phyloP scores from a whole-genome alignment of 2,797 vertebrate genomes.

The Gorsachius magnificus region DNA sequence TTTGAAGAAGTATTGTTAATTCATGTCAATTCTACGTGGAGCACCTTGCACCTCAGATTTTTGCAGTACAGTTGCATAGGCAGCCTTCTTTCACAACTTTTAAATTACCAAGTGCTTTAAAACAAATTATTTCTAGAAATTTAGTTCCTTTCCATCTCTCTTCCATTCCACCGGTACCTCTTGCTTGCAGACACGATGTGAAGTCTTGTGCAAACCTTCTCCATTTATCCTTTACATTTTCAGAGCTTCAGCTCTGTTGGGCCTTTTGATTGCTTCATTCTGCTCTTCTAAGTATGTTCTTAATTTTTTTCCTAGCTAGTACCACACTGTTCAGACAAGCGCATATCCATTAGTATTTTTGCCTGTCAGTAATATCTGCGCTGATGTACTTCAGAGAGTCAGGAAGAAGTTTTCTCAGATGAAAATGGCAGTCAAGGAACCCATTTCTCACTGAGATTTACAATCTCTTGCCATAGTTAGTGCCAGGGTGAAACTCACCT shows the following conservation, averaged over 20 bases:
- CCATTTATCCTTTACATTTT: not conserved
- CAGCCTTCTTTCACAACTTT: not conserved
- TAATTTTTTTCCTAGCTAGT: not conserved
- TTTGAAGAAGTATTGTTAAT: not conserved
- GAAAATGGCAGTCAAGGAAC: not conserved
- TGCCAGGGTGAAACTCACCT: not conserved
- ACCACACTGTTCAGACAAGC: not conserved
- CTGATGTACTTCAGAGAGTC: not conserved
- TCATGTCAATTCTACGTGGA: not conserved
- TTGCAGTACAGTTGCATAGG: not conserved
- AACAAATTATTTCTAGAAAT: not conserved
- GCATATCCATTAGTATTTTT: not conserved
- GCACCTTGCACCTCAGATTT: not conserved
- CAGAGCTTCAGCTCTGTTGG: not conserved
- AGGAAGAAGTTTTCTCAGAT: not conserved
- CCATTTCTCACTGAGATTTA: not conserved
- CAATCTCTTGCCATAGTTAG: not conserved
- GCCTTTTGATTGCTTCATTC: not conserved
- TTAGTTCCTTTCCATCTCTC: not conserved
- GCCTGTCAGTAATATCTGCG: not conserved
- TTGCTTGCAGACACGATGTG: not conserved
- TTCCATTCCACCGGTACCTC: not conserved
- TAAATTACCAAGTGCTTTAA: not conserved
- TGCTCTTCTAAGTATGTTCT: not conserved
- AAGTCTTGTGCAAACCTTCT: not conserved